Conservation (phyloP, 2,113 vertebrate genomes). For the Hyperoodon ampullatus region DNA sequence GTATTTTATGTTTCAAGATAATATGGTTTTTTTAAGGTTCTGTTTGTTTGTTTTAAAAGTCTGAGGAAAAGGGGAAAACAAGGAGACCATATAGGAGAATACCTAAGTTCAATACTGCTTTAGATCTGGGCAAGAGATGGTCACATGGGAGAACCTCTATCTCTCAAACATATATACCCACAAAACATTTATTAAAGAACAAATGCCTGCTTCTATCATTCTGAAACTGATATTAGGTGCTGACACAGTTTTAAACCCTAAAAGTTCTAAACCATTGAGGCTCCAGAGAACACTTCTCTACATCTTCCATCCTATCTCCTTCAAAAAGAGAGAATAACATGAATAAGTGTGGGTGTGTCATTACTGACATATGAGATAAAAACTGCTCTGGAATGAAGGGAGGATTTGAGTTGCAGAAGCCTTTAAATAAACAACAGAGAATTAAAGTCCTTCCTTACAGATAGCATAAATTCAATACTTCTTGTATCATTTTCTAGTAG, state of each 20-base stretch:
- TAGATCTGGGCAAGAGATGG: background rate
- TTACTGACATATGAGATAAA: background rate
- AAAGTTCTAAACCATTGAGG: background rate
- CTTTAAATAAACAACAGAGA: background rate
- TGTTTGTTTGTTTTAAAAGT: background rate
- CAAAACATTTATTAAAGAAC: background rate
- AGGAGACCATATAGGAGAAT: background rate
- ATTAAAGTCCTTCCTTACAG: background rate
- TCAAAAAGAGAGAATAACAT: background rate
- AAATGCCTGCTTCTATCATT: background rate
- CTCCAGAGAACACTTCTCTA: background rate
- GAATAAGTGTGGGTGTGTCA: background rate
- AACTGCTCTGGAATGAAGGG: background rate
- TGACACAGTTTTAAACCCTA: background rate
- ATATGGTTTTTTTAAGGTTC: background rate
- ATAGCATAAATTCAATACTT: background rate
- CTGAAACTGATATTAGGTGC: background rate
- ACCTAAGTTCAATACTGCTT: background rate
- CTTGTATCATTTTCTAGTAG: background rate
- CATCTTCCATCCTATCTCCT: background rate
- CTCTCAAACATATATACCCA: background rate
- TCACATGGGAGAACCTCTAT: background rate
- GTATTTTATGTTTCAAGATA: background rate
- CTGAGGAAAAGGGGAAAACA: background rate
- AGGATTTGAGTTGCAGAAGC: background rate